Percentiles rank a stretch among this genome's conserved stretches.
Conservation (phyloP, 2,113 vertebrate species). For the Bubo bubo region DNA sequence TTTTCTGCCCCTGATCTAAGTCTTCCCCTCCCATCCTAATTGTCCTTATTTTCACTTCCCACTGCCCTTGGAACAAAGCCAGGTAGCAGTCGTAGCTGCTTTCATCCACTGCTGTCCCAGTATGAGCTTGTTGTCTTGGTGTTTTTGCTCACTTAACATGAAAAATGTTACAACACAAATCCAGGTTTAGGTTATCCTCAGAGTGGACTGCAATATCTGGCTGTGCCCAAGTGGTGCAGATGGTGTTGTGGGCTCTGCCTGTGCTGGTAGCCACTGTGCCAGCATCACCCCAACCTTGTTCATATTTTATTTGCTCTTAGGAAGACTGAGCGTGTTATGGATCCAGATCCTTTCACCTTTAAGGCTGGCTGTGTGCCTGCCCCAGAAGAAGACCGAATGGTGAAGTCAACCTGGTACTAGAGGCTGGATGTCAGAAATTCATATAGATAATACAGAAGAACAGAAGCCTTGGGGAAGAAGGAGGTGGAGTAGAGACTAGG, state of each 20-base stretch:
- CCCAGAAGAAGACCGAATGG: not conserved
- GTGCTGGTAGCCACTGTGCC: fast-evolving
- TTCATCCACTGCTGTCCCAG: not conserved
- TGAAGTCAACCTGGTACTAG: not conserved
- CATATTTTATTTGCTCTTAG: not conserved
- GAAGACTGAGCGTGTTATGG: not conserved
- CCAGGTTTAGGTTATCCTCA: not conserved
- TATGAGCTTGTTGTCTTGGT: not conserved
- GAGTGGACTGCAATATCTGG: not conserved
- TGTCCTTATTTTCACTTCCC: not conserved
- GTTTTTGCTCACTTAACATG: not conserved
- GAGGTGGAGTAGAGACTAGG: not conserved
- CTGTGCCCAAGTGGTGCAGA: not conserved
- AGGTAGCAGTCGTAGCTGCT: not conserved
- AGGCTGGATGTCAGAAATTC: not conserved
- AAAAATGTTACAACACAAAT: not conserved
- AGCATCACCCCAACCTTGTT: not conserved
- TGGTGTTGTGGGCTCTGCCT: not conserved
- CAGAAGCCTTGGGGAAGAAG: not conserved
- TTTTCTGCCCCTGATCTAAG: not conserved
- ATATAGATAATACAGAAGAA: not conserved
- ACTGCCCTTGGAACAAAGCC: not conserved
- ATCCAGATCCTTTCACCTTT: not conserved
- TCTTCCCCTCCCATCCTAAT: not conserved
- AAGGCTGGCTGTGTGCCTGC: not conserved